Conservation (phyloP, 2,797 vertebrate genomes). For the Pelodytes ibericus region DNA sequence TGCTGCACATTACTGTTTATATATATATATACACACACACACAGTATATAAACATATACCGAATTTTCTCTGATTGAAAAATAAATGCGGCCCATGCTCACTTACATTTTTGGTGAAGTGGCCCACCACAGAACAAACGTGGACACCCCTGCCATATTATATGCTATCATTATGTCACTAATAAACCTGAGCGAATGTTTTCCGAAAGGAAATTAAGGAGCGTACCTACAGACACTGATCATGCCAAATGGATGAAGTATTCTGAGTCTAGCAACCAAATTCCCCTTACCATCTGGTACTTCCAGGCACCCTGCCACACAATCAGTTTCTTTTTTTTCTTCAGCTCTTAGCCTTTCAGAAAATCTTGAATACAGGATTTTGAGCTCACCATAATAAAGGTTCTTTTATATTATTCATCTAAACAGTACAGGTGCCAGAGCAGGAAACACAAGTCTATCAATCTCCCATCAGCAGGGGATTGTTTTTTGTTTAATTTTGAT, state of each 20-base stretch:
- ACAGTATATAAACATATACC: no score
- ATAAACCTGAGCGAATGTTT: neutral
- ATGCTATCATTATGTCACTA: neutral
- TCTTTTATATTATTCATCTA: neutral
- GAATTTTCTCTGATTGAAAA: no score
- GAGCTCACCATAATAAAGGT: neutral
- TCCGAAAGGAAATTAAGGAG: neutral
- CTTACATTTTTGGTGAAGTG: no score
- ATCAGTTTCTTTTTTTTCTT: neutral
- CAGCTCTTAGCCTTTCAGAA: neutral
- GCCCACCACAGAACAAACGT: no score
- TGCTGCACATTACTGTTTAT: no score
- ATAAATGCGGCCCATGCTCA: no score
- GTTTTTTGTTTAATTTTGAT: no score
- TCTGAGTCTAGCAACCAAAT: conserved; percentile 2
- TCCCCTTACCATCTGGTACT: conserved; percentile 22
- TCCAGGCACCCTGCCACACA: conserved; percentile 19
- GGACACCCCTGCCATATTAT: no score
- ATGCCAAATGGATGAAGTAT: conserved; percentile 22
- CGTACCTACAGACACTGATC: neutral
- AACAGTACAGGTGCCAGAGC: neutral
- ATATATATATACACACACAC: no score
- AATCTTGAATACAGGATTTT: neutral
- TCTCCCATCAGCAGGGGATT: no score
- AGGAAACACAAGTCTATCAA: neutral